Percentiles rank a stretch among this genome's conserved stretches.
Evolutionary conservation across 2,797 vertebrate genomes (phyloP).

Genomic region (Sebastes minor): DNA sequence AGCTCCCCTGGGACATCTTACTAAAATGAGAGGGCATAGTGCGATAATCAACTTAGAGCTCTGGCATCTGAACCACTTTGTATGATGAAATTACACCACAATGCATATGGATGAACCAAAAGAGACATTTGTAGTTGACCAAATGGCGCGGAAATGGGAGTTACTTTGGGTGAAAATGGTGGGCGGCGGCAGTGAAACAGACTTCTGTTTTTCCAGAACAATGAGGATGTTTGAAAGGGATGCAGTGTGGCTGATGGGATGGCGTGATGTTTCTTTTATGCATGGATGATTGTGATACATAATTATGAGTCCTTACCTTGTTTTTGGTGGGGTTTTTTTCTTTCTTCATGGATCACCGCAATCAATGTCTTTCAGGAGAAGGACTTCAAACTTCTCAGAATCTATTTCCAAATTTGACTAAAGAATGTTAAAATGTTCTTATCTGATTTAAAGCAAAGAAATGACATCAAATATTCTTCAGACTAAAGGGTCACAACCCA

Average conservation of each 20-base stretch:
- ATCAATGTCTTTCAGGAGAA: not conserved
- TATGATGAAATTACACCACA: constrained; percentile 72
- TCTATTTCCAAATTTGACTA: constrained; percentile 1
- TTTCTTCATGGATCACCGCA: not conserved
- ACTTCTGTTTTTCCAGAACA: constrained; percentile 38
- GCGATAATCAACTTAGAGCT: constrained; percentile 78
- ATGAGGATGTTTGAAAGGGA: constrained; percentile 55
- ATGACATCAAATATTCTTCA: not conserved
- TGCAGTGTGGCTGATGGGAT: constrained; percentile 43
- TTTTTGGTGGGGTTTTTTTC: not conserved
- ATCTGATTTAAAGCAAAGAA: constrained; percentile 1
- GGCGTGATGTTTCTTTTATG: constrained; percentile 45
- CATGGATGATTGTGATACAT: constrained; percentile 60
- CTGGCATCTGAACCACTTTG: constrained; percentile 76
- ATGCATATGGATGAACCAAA: constrained; percentile 34
- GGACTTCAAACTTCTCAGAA: constrained; percentile 9
- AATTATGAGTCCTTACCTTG: constrained; percentile 64
- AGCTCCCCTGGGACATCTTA: constrained; percentile 75
- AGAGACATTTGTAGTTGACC: constrained; percentile 33
- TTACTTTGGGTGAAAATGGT: constrained; percentile 31
- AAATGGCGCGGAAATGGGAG: constrained; percentile 46
- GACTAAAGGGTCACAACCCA: constrained; percentile 10
- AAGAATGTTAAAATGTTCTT: not conserved
- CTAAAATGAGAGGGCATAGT: constrained; percentile 63
- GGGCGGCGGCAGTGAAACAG: constrained; percentile 23